Evolutionary conservation across 2,888 invertebrate genomes (phyloP).

Genomic region (Tachina lurida): DNA sequence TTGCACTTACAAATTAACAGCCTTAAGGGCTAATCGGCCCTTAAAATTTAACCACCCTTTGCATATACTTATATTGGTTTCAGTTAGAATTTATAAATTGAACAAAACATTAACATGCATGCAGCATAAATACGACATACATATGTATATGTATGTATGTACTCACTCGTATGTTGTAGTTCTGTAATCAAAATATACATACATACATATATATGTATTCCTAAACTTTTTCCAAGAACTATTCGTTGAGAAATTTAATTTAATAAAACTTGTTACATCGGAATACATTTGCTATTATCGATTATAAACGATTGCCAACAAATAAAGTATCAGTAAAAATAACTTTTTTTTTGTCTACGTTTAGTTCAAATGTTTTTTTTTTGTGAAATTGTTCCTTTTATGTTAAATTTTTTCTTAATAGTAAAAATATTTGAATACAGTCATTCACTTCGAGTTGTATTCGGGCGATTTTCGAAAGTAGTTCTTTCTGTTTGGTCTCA

Average conservation of each 20-base stretch:
- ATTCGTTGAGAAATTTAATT: constrained; percentile 53
- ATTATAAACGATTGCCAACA: constrained; percentile 40
- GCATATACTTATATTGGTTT: constrained; percentile 8
- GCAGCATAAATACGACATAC: constrained; percentile 6
- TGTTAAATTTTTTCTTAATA: constrained; percentile 15
- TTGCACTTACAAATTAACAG: no score
- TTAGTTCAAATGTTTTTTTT: not conserved
- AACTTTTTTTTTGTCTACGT: not conserved
- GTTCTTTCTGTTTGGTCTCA: no score
- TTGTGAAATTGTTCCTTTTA: not conserved
- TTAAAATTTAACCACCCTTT: no score
- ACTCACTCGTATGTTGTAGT: no score
- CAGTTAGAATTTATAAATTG: constrained; percentile 37
- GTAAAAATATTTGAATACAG: constrained; percentile 2
- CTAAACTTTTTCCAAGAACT: constrained; percentile 41
- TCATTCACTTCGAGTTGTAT: no score
- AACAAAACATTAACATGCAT: constrained; percentile 11
- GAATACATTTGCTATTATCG: constrained; percentile 34
- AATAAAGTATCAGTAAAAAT: not conserved
- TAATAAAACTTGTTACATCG: constrained; percentile 47
- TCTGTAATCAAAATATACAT: not conserved
- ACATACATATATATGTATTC: not conserved
- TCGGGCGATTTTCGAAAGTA: no score
- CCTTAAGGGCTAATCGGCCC: no score
- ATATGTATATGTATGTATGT: no score